A percentile compares a stretch with the other conserved stretches of the same genome.
Evolutionary conservation across 2,113 vertebrate species (phyloP).

Genomic region (Mixornis gularis): DNA sequence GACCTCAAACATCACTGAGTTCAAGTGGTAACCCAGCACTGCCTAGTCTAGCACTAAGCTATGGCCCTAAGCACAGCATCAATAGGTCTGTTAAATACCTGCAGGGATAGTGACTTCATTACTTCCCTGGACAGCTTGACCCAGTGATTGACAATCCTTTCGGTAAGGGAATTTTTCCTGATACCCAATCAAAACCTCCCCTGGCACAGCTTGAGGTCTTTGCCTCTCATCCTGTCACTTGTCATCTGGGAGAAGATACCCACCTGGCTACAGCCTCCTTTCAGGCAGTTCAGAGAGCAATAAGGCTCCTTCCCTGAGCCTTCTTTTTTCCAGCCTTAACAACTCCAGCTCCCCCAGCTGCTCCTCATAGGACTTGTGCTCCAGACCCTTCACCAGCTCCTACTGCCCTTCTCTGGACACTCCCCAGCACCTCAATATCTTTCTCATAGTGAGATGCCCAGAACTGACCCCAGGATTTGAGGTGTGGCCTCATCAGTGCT

Average conservation of each 20-base stretch:
- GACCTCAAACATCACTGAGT: fast-evolving
- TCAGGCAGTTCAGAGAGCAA: neutral
- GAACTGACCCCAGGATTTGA: neutral
- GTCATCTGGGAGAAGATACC: neutral
- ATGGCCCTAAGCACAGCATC: neutral
- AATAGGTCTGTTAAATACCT: neutral
- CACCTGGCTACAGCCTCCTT: neutral
- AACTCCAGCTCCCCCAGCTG: neutral
- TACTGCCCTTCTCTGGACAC: neutral
- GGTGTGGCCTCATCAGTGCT: neutral
- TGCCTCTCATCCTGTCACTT: neutral
- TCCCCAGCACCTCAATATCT: neutral
- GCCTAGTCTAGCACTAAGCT: neutral
- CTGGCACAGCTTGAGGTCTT: neutral
- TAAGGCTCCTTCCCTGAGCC: neutral
- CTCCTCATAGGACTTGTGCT: neutral
- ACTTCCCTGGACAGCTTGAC: neutral
- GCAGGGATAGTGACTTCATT: neutral
- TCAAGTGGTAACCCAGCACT: neutral
- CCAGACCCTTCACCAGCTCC: neutral
- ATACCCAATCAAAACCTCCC: neutral
- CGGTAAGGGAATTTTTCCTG: neutral
- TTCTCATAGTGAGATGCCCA: fast-evolving
- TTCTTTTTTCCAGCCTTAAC: neutral
- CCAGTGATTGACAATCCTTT: neutral